Evolutionary conservation across 1,140 invertebrate genomes (phyloP).

Genomic region (Caerostris extrusa): DNA sequence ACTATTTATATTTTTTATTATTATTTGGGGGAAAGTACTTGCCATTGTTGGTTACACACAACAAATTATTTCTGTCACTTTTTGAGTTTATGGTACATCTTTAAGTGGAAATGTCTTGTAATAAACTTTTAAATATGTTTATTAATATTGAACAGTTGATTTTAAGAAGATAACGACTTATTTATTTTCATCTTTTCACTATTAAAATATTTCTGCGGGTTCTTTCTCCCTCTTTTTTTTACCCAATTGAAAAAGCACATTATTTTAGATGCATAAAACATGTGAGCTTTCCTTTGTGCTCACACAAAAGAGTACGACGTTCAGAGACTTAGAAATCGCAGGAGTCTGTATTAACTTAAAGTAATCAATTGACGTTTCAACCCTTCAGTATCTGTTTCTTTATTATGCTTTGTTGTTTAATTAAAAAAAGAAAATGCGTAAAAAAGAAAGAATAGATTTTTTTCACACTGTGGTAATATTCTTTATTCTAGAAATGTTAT

Average conservation of each 20-base stretch:
- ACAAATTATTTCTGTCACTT: too few species aligned
- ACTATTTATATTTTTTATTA: too few species aligned
- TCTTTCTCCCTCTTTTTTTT: neutral
- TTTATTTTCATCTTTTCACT: neutral
- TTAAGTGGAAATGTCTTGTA: too few species aligned
- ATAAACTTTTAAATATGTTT: too few species aligned
- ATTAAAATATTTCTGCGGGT: neutral
- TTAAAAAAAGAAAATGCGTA: neutral
- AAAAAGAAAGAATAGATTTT: neutral
- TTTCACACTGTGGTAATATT: too few species aligned
- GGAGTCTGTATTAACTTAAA: neutral
- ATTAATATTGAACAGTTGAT: too few species aligned
- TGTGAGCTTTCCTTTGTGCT: neutral
- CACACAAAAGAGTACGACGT: neutral
- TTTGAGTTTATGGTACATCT: too few species aligned
- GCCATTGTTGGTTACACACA: too few species aligned
- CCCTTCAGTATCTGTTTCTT: neutral
- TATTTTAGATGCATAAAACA: neutral
- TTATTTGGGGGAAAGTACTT: too few species aligned
- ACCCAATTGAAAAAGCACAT: neutral
- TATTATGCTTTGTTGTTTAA: neutral
- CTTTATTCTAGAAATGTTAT: too few species aligned
- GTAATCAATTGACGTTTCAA: neutral
- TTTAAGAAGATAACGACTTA: neutral
- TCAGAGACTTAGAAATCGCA: neutral